A percentile compares a stretch with the other conserved stretches of the same genome.
Evolutionary conservation across 2,113 vertebrate species (phyloP).

Genomic region (Conger conger): DNA sequence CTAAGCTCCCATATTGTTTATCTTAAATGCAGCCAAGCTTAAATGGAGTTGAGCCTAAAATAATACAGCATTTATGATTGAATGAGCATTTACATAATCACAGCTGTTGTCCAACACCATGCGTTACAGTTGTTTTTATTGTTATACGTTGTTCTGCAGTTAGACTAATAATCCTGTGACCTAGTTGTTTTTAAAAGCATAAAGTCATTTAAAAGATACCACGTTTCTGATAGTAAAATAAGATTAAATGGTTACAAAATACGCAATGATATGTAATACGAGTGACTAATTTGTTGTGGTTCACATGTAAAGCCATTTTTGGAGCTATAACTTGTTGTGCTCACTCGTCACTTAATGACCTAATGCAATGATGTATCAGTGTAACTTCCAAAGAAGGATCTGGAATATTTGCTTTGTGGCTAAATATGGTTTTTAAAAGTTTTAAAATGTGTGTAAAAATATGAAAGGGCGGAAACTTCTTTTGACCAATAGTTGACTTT

Average conservation of each 20-base stretch:
- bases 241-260: neutral
- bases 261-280: neutral
- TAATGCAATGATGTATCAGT: neutral
- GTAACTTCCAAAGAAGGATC: neutral
- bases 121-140: neutral
- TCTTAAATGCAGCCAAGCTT: neutral
- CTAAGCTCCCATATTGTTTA: neutral
- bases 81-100: neutral
- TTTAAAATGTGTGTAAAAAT: neutral
- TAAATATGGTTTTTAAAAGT: neutral
- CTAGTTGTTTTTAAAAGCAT: neutral
- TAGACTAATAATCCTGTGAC: neutral
- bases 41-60: neutral
- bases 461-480: neutral
- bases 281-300: neutral
- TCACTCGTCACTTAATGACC: neutral
- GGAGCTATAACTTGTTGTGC: neutral
- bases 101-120: neutral
- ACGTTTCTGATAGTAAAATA: neutral
- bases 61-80: neutral
- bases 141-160: neutral
- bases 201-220: neutral
- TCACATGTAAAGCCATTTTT: neutral
- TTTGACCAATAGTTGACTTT: neutral
- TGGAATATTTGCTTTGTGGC: neutral